Conservation (phyloP, 2,113 vertebrate species). For the Sinosuthora webbiana region DNA sequence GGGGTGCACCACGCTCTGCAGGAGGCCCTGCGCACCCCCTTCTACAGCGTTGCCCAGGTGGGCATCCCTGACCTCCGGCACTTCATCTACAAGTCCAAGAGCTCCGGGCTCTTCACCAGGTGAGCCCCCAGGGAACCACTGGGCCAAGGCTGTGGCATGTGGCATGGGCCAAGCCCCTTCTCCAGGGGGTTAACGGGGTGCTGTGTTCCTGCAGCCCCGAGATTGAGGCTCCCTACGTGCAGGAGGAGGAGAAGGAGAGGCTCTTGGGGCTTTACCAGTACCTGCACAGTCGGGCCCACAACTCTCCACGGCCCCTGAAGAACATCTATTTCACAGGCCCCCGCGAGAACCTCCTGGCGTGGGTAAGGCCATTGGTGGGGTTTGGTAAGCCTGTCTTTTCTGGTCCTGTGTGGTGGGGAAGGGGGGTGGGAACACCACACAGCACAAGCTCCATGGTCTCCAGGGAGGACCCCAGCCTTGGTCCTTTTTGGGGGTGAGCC, state of each 20-base stretch:
- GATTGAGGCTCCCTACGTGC: slow-evolving; percentile 85
- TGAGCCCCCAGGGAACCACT: slow-evolving; percentile 50
- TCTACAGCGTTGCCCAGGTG: slow-evolving; percentile 86
- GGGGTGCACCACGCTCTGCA: slow-evolving; percentile 81
- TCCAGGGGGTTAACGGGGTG: background rate
- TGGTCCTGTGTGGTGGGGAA: fast-evolving
- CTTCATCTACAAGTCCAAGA: slow-evolving; percentile 98
- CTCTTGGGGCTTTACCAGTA: slow-evolving; percentile 91
- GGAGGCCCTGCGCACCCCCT: slow-evolving; percentile 84
- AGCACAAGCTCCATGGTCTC: background rate
- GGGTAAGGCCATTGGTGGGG: slow-evolving; percentile 76
- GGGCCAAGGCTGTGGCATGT: fast-evolving
- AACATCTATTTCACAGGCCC: slow-evolving; percentile 89
- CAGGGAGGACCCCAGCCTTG: background rate
- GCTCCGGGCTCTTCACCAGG: slow-evolving; percentile 97
- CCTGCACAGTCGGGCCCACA: slow-evolving; percentile 92
- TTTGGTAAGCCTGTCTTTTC: background rate
- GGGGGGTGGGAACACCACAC: background rate
- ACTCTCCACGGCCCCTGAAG: slow-evolving; percentile 87
- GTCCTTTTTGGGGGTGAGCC: background rate
- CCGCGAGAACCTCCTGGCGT: slow-evolving; percentile 90
- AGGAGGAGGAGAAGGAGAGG: slow-evolving; percentile 85
- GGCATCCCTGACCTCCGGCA: slow-evolving; percentile 92
- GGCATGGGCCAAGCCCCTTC: background rate
- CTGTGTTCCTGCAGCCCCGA: slow-evolving; percentile 81